Base-by-base conservation (phyloP, 2,113 vertebrate species). In the Peucedramus taeniatus region DNA sequence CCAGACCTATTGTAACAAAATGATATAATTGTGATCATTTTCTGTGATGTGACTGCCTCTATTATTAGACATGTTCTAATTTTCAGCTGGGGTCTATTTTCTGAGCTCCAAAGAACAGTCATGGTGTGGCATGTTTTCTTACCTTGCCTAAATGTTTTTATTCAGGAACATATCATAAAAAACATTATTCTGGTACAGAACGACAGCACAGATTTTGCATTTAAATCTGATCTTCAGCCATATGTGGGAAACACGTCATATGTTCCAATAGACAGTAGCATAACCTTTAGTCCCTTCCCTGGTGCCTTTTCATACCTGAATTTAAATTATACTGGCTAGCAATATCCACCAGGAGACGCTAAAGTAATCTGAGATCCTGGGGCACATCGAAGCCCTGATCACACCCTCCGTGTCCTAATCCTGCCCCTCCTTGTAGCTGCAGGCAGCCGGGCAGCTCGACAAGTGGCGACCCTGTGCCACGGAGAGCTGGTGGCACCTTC, bases 301-400 rank as follows among this genome's bases (percentile, higher is more conserved):
- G 18, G 10, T 79, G 7, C 60, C 39, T 78, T 74, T 72, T 49
- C 56, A 49, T 68, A 19, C 24, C 35, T 47, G 64, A 66, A 69
- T 27, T 42, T n/a, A 37, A 57, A 53, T 66, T 26, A 77, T 77
- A 65, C 59, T 90, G 78, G n/a, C 94, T 86, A 76, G 35, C 44
- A 92, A 30, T 37, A 90, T 85, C 95, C 96, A 92, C 87, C 93
- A 96, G 96, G 95, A 45, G 94, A 94, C 93, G 92, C 91, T 96
- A 85, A 89, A 93, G 92, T 66, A 93, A 96, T 77, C 94, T 40
- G 71, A 93, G 92, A 96, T 71, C 24, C 31, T 39, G 72, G 81
- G 89, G 61, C 87, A 72, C 65, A 2, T 78, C 0, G 21, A 66
- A 91, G 27, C 19, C 33, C 44, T 56, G 63, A 28, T 83, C 75